Conservation (phyloP, 1,140 invertebrate species). For the Drosophila hydei region DNA sequence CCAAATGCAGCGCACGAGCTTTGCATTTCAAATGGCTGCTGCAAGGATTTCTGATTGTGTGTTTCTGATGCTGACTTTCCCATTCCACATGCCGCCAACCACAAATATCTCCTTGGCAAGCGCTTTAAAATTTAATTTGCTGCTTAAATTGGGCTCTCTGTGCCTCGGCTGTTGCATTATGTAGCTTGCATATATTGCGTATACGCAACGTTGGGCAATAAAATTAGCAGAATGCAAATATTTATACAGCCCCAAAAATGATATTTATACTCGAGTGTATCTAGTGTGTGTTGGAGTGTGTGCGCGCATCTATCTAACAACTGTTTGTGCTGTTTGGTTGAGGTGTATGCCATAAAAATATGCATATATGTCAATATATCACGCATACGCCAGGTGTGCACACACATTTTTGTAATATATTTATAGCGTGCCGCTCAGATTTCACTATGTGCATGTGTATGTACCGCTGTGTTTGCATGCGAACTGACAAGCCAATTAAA, state of each 20-base stretch:
- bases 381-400: constrained; percentile 65
- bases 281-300: neutral
- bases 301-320: constrained; percentile 11
- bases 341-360: constrained; percentile 21
- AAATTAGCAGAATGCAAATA: constrained; percentile 72
- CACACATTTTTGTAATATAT: constrained; percentile 57
- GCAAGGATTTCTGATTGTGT: constrained; percentile 37
- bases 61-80: constrained; percentile 19
- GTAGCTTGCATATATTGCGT: constrained; percentile 26
- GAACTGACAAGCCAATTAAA: constrained; percentile 79
- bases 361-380: constrained; percentile 28
- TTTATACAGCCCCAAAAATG: constrained; percentile 49
- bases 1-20: constrained; percentile 50
- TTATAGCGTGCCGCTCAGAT: constrained; percentile 62
- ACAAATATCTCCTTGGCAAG: neutral
- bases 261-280: constrained; percentile 38
- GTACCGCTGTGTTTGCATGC: constrained; percentile 12
- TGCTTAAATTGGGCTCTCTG: constrained; percentile 19
- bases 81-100: neutral
- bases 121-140: constrained; percentile 60
- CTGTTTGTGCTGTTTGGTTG: constrained; percentile 14
- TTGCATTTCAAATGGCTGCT: constrained; percentile 48
- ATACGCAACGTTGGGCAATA: constrained; percentile 42
- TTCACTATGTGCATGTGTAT: constrained; percentile 7
- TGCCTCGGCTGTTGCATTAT: constrained; percentile 8